phyloP scores from a whole-genome alignment of 2,113 vertebrate species.

The Heloderma charlesbogerti region DNA sequence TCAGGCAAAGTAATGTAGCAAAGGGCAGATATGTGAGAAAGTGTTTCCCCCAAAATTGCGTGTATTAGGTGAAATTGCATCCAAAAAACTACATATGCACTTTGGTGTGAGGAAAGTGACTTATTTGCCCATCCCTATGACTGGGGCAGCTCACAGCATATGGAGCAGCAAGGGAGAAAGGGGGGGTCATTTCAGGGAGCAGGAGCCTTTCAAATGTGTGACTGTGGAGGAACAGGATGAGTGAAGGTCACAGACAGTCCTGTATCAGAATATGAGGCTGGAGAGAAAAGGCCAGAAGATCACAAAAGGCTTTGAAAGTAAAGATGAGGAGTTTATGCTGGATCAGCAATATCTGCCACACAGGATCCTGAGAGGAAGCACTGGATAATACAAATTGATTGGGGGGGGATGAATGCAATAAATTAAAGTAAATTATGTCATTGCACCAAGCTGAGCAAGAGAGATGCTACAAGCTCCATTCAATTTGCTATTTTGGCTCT shows the following conservation, averaged over 20 bases:
- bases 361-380: background rate
- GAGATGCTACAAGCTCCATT: background rate
- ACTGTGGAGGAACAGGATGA: background rate
- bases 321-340: background rate
- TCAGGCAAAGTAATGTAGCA: too few relatives aligned
- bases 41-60: too few relatives aligned
- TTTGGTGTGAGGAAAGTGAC: too few relatives aligned
- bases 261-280: background rate
- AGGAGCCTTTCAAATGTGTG: too few relatives aligned
- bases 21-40: too few relatives aligned
- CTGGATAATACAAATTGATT: background rate
- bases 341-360: background rate
- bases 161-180: background rate
- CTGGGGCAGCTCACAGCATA: background rate
- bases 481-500: background rate
- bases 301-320: background rate
- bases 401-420: background rate
- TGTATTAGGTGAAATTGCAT: too few relatives aligned
- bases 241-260: background rate
- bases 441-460: background rate
- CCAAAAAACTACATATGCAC: too few relatives aligned
- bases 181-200: background rate
- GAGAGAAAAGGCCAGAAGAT: background rate
- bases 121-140: too few relatives aligned
- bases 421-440: background rate